Base-by-base conservation (phyloP, 30 jellyfish, hydroid and myxozoan species). In the Pelagia noctiluca region DNA sequence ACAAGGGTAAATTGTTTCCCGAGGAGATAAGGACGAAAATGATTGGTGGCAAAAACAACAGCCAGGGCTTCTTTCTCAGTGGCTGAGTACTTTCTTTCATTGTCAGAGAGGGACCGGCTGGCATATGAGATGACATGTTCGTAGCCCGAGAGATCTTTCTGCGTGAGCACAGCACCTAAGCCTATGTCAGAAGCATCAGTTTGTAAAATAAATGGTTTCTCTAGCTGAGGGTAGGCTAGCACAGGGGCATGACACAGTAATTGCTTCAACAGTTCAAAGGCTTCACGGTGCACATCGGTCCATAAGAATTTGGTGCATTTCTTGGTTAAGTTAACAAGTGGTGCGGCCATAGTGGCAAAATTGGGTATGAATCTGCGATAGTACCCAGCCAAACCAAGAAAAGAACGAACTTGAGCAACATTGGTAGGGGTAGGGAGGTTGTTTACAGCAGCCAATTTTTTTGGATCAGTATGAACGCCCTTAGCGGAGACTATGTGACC, bases 61-160 rank as follows among this genome's bases (percentile, higher is more conserved):
- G 95, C 95, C 11, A 88, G 49, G 23, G 76, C 82, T 57, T 81
- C 97, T 63, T 88, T 80, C 34, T 76, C 86, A 31, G 96, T 88
- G 4, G 80, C 69, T 19, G 70, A 35, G 67, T 68, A 82, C 28
- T 12, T 33, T 13, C 38, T 29, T 50, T 82, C 91, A 28, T 72
- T 76, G 30, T 66, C 76, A 21, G 83, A 62, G 1, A 82, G 33
- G 67, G 83, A 18, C 2, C 87, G 60, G 63, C 91, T 76, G 2
- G 88, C 92, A 64, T 87, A 78, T 10, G 85, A 47, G 24, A 87
- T 22, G 0, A 77, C 91, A 28, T 69, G 82, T 47, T 85, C 95
- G 12, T 11, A 29, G 36, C 68, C 77, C 3, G 32, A 22, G 32
- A n/a, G 30, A 35, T 63, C 74, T 12, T 5, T 2, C 76, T 87